Conservation (phyloP, 2,113 vertebrate species). For the Takifugu bimaculatus region DNA sequence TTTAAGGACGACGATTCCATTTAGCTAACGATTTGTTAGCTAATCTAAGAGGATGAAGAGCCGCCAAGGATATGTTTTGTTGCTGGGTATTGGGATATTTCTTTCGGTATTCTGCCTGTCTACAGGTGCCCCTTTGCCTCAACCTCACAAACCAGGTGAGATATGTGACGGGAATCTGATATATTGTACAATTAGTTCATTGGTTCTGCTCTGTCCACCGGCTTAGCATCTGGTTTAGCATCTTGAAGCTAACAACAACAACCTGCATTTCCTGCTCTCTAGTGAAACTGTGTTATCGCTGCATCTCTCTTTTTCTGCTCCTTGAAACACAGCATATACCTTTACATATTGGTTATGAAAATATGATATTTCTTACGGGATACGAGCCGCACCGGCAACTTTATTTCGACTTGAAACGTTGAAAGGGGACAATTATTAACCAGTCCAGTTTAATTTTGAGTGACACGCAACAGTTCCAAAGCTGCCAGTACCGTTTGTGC, state of each 20-base stretch:
- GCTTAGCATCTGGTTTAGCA: slow-evolving; percentile 28
- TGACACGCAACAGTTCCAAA: slow-evolving; percentile 4
- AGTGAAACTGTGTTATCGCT: background rate
- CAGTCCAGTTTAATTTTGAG: background rate
- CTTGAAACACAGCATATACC: background rate
- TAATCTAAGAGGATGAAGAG: slow-evolving; percentile 66
- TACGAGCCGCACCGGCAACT: slow-evolving; percentile 4
- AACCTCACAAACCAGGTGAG: slow-evolving; percentile 68
- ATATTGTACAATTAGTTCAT: background rate
- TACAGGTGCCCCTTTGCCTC: slow-evolving; percentile 68
- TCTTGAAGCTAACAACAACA: slow-evolving; percentile 55
- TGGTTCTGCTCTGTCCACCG: background rate
- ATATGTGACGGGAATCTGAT: background rate
- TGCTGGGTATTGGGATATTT: slow-evolving; percentile 61
- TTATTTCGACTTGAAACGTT: background rate
- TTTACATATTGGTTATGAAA: background rate
- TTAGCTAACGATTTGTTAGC: slow-evolving; percentile 42
- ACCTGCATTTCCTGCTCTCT: slow-evolving; percentile 9
- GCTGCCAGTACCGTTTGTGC: background rate
- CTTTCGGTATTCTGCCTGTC: slow-evolving; percentile 48
- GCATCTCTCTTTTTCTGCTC: background rate
- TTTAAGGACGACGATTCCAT: slow-evolving; percentile 25
- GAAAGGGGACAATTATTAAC: background rate
- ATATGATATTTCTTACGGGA: slow-evolving; percentile 2
- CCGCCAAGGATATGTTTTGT: slow-evolving; percentile 63